phyloP scores from a whole-genome alignment of 2,888 invertebrate species.

The Tetragnatha montana region DNA sequence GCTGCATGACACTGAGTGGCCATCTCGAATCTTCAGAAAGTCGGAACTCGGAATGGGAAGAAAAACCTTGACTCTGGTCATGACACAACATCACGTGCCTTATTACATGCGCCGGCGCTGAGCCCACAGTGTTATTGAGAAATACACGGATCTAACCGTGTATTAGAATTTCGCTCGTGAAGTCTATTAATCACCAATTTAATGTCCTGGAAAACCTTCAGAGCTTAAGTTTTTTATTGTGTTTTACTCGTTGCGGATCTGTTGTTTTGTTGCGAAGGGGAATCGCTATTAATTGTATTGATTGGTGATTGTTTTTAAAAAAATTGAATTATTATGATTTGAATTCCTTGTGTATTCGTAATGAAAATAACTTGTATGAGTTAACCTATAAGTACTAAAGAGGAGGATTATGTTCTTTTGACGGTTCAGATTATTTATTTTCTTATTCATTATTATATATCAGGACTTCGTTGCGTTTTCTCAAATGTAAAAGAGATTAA shows the following conservation, averaged over 20 bases:
- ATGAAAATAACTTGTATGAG: too few species aligned
- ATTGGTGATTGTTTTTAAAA: neutral
- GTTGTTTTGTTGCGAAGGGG: neutral
- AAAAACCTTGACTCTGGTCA: conserved; percentile 37
- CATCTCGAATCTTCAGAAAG: conserved; percentile 29
- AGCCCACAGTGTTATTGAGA: neutral
- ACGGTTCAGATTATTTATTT: too few species aligned
- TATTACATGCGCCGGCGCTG: neutral
- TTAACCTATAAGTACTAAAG: too few species aligned
- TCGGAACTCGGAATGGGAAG: conserved; percentile 27
- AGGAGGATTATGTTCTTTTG: too few species aligned
- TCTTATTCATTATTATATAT: too few species aligned
- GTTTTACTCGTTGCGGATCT: neutral
- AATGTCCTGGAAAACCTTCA: neutral
- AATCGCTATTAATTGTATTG: neutral
- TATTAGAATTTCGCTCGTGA: neutral
- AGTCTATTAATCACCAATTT: conserved; percentile 4
- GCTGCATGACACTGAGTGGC: conserved; percentile 20
- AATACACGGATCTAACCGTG: neutral
- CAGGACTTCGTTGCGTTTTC: too few species aligned
- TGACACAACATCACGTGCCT: conserved; percentile 28
- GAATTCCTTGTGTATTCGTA: too few species aligned
- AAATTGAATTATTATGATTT: too few species aligned
- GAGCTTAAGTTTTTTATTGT: neutral
- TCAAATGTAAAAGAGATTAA: too few species aligned